Evolutionary conservation across 2,888 invertebrate genomes (phyloP).

Genomic region (Ephialtes manifestator): DNA sequence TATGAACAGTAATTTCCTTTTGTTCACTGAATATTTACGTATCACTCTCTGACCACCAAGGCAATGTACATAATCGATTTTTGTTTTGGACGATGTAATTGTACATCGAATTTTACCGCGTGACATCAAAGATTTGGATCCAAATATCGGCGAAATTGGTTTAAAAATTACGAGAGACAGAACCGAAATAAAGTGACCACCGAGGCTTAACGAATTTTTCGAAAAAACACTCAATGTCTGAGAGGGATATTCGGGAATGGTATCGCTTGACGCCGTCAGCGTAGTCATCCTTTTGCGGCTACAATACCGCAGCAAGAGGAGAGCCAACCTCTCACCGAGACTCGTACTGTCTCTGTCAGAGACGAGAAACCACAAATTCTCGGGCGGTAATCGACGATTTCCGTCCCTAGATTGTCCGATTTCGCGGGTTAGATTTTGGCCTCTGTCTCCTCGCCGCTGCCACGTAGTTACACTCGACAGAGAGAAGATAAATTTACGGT

Average conservation of each 20-base stretch:
- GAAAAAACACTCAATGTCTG: background rate
- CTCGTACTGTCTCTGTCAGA: conserved; percentile 45
- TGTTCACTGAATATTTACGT: conserved; percentile 4
- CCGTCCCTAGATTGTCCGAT: conserved; percentile 79
- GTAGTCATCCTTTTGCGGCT: conserved; percentile 1
- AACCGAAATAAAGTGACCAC: background rate
- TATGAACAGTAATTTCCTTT: background rate
- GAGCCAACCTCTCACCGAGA: background rate
- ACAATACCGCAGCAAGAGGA: background rate
- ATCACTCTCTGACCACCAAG: background rate
- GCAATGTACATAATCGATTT: background rate
- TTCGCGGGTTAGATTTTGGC: conserved; percentile 66
- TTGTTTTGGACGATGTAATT: background rate
- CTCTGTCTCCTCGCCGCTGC: conserved; percentile 23
- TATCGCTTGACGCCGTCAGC: background rate
- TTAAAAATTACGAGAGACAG: too few species aligned
- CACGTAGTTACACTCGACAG: background rate
- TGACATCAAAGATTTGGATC: background rate
- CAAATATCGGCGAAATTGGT: background rate
- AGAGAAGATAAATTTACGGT: conserved; percentile 66
- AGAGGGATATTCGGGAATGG: background rate
- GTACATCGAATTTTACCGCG: background rate
- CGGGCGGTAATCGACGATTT: conserved; percentile 80
- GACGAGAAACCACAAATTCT: conserved; percentile 80
- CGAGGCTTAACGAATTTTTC: background rate